Percentiles rank a stretch among this genome's conserved stretches.
phyloP scores from a whole-genome alignment of 2,797 vertebrate species.

The Austrolebias charrua region DNA sequence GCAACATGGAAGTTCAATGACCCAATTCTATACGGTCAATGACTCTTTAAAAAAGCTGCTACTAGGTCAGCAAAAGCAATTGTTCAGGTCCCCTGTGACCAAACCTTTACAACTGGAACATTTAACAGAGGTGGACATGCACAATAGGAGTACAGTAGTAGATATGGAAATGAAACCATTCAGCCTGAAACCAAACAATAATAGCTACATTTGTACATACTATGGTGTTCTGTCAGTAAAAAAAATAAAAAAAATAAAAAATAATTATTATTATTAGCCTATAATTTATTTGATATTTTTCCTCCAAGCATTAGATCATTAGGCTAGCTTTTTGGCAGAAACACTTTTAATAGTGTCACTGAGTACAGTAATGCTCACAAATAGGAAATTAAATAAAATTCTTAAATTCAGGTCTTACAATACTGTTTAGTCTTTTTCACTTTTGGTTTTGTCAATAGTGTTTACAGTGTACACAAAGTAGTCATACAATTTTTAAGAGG shows the following conservation, averaged over 20 bases:
- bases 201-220: slow-evolving; percentile 11
- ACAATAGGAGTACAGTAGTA: slow-evolving; percentile 6
- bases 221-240: slow-evolving; percentile 24
- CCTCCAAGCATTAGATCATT: slow-evolving; percentile 21
- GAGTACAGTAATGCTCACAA: slow-evolving; percentile 18
- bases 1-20: slow-evolving; percentile 48
- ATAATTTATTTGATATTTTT: slow-evolving; percentile 29
- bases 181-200: slow-evolving; percentile 13
- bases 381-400: slow-evolving; percentile 11
- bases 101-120: slow-evolving; percentile 25
- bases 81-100: slow-evolving; percentile 23
- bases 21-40: slow-evolving; percentile 39
- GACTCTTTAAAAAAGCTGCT: slow-evolving; percentile 48
- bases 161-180: slow-evolving; percentile 24
- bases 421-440: slow-evolving; percentile 21
- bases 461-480: slow-evolving; percentile 11
- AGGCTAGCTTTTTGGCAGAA: slow-evolving; percentile 27
- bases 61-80: slow-evolving; percentile 33
- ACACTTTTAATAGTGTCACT: slow-evolving; percentile 25
- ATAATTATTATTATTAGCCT: slow-evolving; percentile 37
- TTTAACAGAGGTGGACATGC: slow-evolving; percentile 12
- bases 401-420: slow-evolving; percentile 7
- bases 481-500: slow-evolving; percentile 11
- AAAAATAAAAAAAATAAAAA: too few species aligned
- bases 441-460: slow-evolving; percentile 15